Percentiles rank a stretch among this genome's conserved stretches.
Conservation (phyloP, 2,113 vertebrate species). For the Gasterosteus aculeatus region DNA sequence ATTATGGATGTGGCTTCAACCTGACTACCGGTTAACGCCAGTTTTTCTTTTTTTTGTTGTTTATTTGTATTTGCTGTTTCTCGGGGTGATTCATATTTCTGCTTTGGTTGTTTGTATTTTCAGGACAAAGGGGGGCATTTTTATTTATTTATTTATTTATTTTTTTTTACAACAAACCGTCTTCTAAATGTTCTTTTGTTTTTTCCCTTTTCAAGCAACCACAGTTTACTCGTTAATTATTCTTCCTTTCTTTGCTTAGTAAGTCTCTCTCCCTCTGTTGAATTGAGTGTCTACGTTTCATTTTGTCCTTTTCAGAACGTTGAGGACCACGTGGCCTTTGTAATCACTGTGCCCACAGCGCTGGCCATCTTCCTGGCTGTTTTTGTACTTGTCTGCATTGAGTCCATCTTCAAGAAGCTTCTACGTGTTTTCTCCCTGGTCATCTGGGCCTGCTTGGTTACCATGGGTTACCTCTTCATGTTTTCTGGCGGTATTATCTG, state of each 20-base stretch:
- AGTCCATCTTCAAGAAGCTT: constrained; percentile 96
- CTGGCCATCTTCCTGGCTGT: constrained; percentile 96
- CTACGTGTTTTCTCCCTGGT: constrained; percentile 93
- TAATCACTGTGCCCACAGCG: constrained; percentile 95
- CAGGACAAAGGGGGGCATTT: constrained; percentile 7
- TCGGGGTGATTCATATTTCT: constrained; percentile 1
- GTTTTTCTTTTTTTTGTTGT: too few species aligned
- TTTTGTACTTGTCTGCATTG: constrained; percentile 96
- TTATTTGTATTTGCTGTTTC: not conserved
- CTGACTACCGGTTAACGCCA: constrained; percentile 27
- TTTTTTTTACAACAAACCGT: constrained; percentile 5
- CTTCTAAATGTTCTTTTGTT: constrained; percentile 9
- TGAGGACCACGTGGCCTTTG: constrained; percentile 93
- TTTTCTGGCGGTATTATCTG: constrained; percentile 95
- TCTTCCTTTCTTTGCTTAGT: not conserved
- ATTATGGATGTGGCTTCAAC: constrained; percentile 67
- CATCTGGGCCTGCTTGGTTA: constrained; percentile 94
- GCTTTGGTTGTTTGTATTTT: constrained; percentile 18
- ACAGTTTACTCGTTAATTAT: not conserved
- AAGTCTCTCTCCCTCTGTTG: not conserved
- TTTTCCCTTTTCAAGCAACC: not conserved
- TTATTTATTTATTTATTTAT: too few species aligned
- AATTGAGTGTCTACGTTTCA: not conserved
- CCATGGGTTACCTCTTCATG: constrained; percentile 99
- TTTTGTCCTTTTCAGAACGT: constrained; percentile 83